phyloP scores from a whole-genome alignment of 1,140 invertebrate genomes.

The Brachystomella parvula region DNA sequence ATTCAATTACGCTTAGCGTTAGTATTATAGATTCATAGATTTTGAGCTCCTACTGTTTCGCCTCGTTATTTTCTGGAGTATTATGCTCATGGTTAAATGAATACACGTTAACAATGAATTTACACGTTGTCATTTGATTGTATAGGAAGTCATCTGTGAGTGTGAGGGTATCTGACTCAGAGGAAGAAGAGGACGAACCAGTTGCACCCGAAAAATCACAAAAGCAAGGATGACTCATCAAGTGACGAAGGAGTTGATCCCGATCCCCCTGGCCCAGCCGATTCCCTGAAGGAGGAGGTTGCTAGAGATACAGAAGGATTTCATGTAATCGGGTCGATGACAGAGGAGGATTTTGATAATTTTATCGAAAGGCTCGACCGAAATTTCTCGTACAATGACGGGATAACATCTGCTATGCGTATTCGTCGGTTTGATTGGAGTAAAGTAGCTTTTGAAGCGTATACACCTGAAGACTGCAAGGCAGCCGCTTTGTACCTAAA shows the following conservation, averaged over 20 bases:
- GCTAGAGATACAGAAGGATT: neutral
- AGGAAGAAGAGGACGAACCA: neutral
- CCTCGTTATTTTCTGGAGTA: too few species aligned
- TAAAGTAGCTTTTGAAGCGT: constrained; percentile 21
- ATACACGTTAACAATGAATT: too few species aligned
- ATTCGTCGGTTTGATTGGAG: constrained; percentile 12
- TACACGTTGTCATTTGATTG: too few species aligned
- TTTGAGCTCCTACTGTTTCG: too few species aligned
- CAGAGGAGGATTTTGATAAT: constrained; percentile 1
- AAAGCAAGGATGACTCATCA: neutral
- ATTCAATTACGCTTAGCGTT: too few species aligned
- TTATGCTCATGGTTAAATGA: too few species aligned
- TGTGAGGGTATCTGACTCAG: neutral
- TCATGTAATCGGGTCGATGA: constrained; percentile 2
- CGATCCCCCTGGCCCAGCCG: neutral
- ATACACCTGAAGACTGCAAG: constrained; percentile 13
- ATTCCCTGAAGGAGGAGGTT: neutral
- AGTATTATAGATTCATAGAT: too few species aligned
- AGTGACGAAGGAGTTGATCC: neutral
- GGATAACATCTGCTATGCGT: neutral
- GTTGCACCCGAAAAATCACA: neutral
- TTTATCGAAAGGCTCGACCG: constrained; percentile 10
- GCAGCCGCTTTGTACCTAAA: constrained; percentile 17
- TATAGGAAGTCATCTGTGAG: too few species aligned
- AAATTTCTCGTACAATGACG: constrained; percentile 8